Conservation (phyloP, 2,888 invertebrate species). For the Carabus problematicus region DNA sequence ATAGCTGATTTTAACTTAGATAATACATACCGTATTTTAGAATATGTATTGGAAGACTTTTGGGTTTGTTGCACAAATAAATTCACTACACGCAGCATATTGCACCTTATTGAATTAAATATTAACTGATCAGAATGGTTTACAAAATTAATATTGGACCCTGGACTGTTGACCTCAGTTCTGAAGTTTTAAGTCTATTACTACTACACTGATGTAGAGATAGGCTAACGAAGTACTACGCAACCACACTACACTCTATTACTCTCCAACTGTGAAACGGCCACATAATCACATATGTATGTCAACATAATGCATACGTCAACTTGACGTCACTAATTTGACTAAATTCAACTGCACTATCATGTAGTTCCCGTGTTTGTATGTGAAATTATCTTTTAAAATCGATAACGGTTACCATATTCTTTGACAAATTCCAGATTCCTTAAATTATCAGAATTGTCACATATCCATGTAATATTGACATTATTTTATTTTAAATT, state of each 20-base stretch:
- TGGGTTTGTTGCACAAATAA: conserved; percentile 24
- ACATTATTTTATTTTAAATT: too few species aligned
- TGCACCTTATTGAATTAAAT: conserved; percentile 23
- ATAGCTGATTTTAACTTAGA: conserved; percentile 11
- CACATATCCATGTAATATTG: too few species aligned
- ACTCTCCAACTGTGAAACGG: too few species aligned
- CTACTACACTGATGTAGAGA: not conserved
- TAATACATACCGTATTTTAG: conserved; percentile 32
- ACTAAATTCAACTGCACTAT: not conserved
- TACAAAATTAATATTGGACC: conserved; percentile 32
- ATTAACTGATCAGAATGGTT: conserved; percentile 31
- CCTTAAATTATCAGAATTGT: too few species aligned
- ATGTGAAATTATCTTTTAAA: too few species aligned
- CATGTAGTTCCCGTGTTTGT: too few species aligned
- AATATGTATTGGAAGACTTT: conserved; percentile 36
- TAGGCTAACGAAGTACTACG: too few species aligned
- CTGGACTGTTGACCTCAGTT: conserved; percentile 39
- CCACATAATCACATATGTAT: conserved; percentile 20
- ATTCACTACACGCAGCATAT: conserved; percentile 36
- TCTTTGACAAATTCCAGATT: too few species aligned
- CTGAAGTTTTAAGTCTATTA: conserved; percentile 23
- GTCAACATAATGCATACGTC: conserved; percentile 9
- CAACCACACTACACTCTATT: too few species aligned
- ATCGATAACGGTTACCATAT: too few species aligned
- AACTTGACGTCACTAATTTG: conserved; percentile 15